phyloP scores from a whole-genome alignment of 2,888 invertebrate species.

The Noctua janthina region DNA sequence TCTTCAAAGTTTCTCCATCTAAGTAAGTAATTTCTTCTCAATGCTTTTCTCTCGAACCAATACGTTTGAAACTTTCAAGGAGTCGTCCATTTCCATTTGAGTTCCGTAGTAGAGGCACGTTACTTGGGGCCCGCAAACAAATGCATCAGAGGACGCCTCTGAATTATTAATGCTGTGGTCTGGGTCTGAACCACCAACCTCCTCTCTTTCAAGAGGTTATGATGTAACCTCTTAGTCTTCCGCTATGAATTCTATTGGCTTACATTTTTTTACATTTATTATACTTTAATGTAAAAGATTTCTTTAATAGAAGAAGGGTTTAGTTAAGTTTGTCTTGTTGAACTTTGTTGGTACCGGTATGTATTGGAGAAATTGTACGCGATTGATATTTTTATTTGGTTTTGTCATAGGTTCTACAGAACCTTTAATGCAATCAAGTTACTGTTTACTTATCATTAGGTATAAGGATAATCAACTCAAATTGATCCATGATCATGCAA shows the following conservation, averaged over 20 bases:
- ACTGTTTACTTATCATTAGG: conserved; percentile 6
- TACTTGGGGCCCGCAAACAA: conserved; percentile 74
- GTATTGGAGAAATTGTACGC: neutral
- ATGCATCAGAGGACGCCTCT: conserved; percentile 76
- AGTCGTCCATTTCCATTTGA: conserved; percentile 26
- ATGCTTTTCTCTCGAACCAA: conserved; percentile 29
- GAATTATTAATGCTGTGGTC: conserved; percentile 80
- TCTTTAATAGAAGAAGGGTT: conserved; percentile 11
- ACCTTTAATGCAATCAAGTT: neutral
- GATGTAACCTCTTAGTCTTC: conserved; percentile 67
- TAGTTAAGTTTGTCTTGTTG: neutral
- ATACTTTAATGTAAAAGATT: conserved; percentile 17
- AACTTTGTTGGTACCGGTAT: neutral
- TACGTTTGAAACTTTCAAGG: conserved; percentile 36
- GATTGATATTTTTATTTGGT: neutral
- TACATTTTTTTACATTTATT: conserved; percentile 53
- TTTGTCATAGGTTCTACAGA: neutral
- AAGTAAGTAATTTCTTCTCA: conserved; percentile 11
- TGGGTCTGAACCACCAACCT: conserved; percentile 65
- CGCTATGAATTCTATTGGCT: conserved; percentile 56
- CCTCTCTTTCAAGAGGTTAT: conserved; percentile 70
- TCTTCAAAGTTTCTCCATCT: neutral
- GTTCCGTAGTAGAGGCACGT: conserved; percentile 63
- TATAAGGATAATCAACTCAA: conserved; percentile 32
- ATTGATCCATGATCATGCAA: conserved; percentile 55